These are phyloP conservation scores for Lithobates sylvaticus DNA, from an alignment of 2,797 vertebrate genomes.

Conservation along the genomic window DNA sequence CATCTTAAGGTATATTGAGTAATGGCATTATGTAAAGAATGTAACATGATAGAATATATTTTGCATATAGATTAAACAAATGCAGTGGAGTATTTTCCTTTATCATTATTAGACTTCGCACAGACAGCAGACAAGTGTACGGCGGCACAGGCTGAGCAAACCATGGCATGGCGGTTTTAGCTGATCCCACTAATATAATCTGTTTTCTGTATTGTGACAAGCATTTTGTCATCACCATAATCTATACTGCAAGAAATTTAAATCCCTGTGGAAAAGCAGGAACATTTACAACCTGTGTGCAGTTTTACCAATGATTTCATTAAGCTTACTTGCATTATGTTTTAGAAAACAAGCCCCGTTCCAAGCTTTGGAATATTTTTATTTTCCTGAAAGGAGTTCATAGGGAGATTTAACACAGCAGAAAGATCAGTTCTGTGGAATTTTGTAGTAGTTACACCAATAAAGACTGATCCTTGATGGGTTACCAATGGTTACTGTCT, in stretches of 20 bases:
- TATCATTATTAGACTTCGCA: neutral
- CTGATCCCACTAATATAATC: neutral
- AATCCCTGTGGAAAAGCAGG: neutral
- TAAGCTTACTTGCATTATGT: neutral
- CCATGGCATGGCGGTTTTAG: neutral
- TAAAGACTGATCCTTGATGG: neutral
- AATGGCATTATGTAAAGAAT: neutral
- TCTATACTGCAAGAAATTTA: neutral
- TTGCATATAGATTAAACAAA: neutral
- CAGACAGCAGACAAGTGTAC: neutral
- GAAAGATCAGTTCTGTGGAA: neutral
- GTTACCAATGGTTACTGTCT: neutral
- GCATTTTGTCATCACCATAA: conserved; percentile 1
- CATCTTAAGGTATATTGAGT: neutral
- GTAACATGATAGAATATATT: neutral
- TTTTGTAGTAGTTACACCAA: neutral
- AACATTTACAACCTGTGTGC: neutral
- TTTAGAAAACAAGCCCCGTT: neutral
- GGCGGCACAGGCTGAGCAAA: neutral
- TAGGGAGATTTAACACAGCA: neutral
- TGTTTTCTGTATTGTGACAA: neutral
- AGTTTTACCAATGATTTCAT: neutral
- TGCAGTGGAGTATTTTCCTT: neutral
- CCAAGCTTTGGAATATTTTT: neutral
- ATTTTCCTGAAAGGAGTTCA: neutral